Evolutionary conservation across 1,140 invertebrate species (phyloP), one percentile per base, ranked within the genome.

Genomic region (Leptinotarsa undecemlineata): DNA sequence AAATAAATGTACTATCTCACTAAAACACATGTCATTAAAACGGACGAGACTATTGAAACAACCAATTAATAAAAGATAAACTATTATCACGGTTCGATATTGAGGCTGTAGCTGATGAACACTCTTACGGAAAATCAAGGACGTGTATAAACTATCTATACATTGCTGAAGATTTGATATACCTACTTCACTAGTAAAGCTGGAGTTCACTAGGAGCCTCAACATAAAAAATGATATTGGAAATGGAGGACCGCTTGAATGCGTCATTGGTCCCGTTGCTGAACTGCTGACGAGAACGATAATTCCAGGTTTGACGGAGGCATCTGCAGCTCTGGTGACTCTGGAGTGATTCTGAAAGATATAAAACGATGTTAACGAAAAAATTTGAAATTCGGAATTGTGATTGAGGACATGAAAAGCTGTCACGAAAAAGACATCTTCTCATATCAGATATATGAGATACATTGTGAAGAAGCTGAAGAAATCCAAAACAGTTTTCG

Each of bases 201-300:
- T 82, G 3, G 81, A 81, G 72, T 81, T 82, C 15, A 84, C 42
- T 74, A 81, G 74, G 14, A 84, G 67, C 47, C 79, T 70, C 47
- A 84, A 51, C 74, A 81, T 79, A 71, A 78, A 84, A 76, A 83
- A 84, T 6, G 78, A 75, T 1, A 84, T 77, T 17, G 77, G 74
- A 78, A 84, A 84, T 19, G 82, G 82, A n/a, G 82, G 81, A 13
- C 78, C 66, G 26, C 79, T 81, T 23, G 78, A 71, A 21, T 80
- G 80, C 47, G 72, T 57, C 19, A 82, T 73, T 62, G 79, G 78
- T 20, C 82, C 82, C 20, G 79, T 71, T 57, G 60, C 72, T 71
- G 82, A 84, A 42, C 81, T 80, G 13, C 74, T 19, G 11, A 77
- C 61, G 72, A 77, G 74, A 62, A 81, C 80, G 2, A 82, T 82